phyloP scores from a whole-genome alignment of 2,888 invertebrate genomes.

The Lutraria lutraria region DNA sequence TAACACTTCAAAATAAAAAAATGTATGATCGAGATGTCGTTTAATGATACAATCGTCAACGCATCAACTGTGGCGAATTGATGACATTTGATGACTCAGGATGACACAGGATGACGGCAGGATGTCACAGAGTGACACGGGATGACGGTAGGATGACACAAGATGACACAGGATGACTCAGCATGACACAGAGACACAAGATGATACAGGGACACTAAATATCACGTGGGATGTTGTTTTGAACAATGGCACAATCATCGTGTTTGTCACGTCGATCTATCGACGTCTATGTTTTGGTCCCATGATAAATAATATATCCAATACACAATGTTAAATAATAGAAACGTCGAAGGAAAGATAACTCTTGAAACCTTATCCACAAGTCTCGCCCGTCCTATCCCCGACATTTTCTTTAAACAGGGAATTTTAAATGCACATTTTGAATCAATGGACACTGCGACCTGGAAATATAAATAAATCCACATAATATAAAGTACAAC shows the following conservation, averaged over 20 bases:
- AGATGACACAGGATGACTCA: no score
- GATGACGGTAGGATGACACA: no score
- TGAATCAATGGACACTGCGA: neutral
- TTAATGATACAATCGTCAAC: no score
- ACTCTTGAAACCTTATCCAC: conserved; percentile 42
- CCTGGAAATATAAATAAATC: neutral
- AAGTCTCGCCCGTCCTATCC: conserved; percentile 25
- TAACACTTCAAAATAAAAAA: no score
- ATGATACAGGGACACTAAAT: no score
- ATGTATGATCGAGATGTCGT: no score
- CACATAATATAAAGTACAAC: neutral
- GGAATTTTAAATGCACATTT: neutral
- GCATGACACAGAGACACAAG: no score
- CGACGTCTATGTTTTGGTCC: conserved; percentile 4
- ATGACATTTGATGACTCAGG: no score
- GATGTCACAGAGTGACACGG: no score
- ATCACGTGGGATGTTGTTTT: no score
- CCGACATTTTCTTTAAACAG: conserved; percentile 25
- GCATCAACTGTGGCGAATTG: no score
- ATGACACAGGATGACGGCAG: no score
- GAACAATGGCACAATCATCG: neutral
- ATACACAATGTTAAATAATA: conserved; percentile 27
- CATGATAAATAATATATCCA: conserved; percentile 30
- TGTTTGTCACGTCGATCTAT: neutral
- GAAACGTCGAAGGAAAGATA: conserved; percentile 23